Percentiles rank a stretch among this genome's conserved stretches.
These are phyloP conservation scores for Poicephalus meyeri DNA, from an alignment of 2,113 vertebrate species.

Conservation along the genomic window DNA sequence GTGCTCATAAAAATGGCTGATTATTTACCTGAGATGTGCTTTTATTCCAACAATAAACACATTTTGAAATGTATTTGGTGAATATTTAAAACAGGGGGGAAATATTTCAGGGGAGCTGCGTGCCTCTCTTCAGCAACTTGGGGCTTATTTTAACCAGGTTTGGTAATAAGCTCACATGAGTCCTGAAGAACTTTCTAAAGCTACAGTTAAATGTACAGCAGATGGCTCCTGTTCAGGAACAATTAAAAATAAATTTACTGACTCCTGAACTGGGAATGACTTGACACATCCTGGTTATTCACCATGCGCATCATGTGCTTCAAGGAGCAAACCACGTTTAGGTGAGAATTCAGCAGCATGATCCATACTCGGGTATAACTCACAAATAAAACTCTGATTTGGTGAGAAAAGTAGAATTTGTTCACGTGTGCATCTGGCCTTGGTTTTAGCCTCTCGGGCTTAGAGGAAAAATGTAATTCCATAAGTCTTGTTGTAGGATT, in stretches of 20 bases:
- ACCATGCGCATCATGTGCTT: neutral
- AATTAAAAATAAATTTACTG: conserved; percentile 55
- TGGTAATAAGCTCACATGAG: neutral
- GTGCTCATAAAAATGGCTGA: neutral
- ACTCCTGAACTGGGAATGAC: conserved; percentile 26
- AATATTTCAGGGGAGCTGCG: neutral
- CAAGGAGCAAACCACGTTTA: neutral
- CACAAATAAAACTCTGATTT: neutral
- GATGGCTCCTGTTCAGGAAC: conserved; percentile 35
- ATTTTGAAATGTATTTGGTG: neutral
- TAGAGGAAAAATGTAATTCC: neutral
- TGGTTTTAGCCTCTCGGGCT: neutral
- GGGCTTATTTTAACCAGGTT: neutral
- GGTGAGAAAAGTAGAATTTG: neutral
- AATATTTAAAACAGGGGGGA: neutral
- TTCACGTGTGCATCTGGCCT: neutral
- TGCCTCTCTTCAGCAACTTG: neutral
- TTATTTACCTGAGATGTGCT: neutral
- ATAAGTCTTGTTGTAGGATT: neutral
- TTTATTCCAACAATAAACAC: neutral
- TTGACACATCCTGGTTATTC: neutral
- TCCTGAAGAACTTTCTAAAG: conserved; percentile 15
- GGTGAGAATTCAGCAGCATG: neutral
- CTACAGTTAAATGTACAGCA: conserved; percentile 1
- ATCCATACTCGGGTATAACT: neutral